Evolutionary conservation across 2,113 vertebrate genomes (phyloP), one percentile per base, ranked within the genome.

Genomic region (Cyanistes caeruleus): DNA sequence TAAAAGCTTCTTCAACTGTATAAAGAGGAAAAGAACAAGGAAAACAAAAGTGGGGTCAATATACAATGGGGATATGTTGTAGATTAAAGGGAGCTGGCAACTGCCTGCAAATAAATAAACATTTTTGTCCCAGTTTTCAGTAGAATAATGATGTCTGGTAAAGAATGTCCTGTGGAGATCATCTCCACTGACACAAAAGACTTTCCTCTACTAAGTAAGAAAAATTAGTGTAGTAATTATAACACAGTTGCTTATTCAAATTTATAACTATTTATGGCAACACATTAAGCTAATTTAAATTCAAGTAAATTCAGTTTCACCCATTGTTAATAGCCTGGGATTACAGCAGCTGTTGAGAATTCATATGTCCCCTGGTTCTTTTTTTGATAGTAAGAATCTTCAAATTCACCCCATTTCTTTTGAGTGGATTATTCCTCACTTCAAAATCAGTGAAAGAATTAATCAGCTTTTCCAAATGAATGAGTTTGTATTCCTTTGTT

Each of bases 391-490:
- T 55, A 59, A 74, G 39, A 90, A 74, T 74, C 35, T 89, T 67
- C 68, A 92, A 63, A 86, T 90, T 92, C 30, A 83, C 52, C 33
- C 35, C 2, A 33, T 86, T 94, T 95, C 53, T 83, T 90, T 83
- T 39, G 25, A 62, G 41, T 90, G 46, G 43, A 90, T 95, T 93
- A 92, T 77, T 90, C 39, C 27, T 93, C 60, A 52, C 63, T 95
- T 92, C 60, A 84, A 74, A 84, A 89, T 89, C 79, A 86, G 68
- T 52, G 51, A 63, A 93, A 88, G 21, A 59, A 81, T 93, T 95
- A 92, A 96, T 89, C 79, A 92, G 55, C 83, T 95, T 95, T 95
- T 95, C 76, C 56, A 92, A 31, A 37, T 59, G 68, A 74, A 86
- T 78, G 59, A 78, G 13, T 70, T 28, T 92, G 39, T 90, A 92